These are phyloP conservation scores for Hyposoter didymator DNA, from an alignment of 2,888 invertebrate genomes.

Conservation along the genomic window DNA sequence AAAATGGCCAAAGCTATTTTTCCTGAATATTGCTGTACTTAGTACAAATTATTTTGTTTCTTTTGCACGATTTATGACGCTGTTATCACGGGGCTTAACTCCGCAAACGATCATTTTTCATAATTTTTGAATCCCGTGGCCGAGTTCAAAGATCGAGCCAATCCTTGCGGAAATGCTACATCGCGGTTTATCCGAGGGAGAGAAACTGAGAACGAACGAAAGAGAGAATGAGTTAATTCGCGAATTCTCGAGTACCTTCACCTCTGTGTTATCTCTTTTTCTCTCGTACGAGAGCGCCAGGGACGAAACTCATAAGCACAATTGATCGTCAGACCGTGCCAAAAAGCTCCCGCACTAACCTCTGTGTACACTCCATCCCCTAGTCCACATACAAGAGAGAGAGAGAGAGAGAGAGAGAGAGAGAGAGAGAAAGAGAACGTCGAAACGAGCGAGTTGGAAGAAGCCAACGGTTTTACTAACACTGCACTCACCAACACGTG, in stretches of 20 bases:
- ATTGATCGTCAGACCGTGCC: slow-evolving; percentile 68
- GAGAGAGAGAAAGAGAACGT: slow-evolving; percentile 25
- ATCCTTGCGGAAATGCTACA: slow-evolving; percentile 36
- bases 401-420: slow-evolving; percentile 19
- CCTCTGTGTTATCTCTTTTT: slow-evolving; percentile 42
- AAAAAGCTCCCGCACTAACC: slow-evolving; percentile 61
- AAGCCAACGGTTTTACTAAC: slow-evolving; percentile 53
- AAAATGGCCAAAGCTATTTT: not conserved
- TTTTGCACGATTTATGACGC: not conserved
- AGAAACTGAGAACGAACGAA: not conserved
- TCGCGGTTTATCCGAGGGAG: slow-evolving; percentile 31
- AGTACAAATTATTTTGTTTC: not conserved
- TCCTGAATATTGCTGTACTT: not conserved
- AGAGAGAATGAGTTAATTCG: slow-evolving; percentile 57
- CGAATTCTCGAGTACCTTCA: slow-evolving; percentile 62
- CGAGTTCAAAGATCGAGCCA: slow-evolving; percentile 11
- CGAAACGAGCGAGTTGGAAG: slow-evolving; percentile 17
- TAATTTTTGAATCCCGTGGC: slow-evolving; percentile 13
- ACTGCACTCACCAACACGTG: slow-evolving; percentile 65
- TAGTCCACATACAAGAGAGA: slow-evolving; percentile 7
- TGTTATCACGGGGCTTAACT: slow-evolving; percentile 12
- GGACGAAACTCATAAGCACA: slow-evolving; percentile 67
- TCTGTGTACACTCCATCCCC: slow-evolving; percentile 22
- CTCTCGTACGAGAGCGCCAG: slow-evolving; percentile 22
- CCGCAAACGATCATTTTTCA: slow-evolving; percentile 31